phyloP scores from a whole-genome alignment of 2,888 invertebrate genomes.

The Philaethria dido region DNA sequence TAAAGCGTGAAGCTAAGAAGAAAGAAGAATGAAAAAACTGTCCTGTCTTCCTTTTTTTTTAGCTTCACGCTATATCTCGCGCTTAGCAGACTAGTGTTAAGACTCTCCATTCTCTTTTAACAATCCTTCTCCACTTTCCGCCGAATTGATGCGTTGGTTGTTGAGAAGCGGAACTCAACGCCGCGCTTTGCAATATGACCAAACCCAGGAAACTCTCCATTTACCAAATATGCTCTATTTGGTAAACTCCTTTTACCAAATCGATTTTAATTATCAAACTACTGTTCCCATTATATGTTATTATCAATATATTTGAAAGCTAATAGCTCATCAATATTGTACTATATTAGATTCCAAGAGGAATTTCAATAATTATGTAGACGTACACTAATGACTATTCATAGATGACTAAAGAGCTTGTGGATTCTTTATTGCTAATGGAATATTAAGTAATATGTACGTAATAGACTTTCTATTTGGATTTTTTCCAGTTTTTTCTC shows the following conservation, averaged over 20 bases:
- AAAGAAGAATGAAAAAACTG: too few relatives aligned
- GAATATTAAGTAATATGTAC: neutral
- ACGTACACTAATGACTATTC: slow-evolving; percentile 27
- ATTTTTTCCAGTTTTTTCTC: neutral
- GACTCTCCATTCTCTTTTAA: too few relatives aligned
- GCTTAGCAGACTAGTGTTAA: too few relatives aligned
- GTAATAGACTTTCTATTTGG: neutral
- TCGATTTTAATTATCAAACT: neutral
- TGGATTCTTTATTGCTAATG: neutral
- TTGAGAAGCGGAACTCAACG: too few relatives aligned
- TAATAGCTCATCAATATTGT: slow-evolving; percentile 8
- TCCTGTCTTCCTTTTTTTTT: too few relatives aligned
- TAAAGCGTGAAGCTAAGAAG: too few relatives aligned
- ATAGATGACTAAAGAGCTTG: slow-evolving; percentile 1
- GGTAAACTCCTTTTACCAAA: neutral
- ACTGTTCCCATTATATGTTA: neutral
- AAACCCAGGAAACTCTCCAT: too few relatives aligned
- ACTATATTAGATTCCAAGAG: slow-evolving; percentile 8
- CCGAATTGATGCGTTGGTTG: too few relatives aligned
- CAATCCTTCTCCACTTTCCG: too few relatives aligned
- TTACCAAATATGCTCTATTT: too few relatives aligned
- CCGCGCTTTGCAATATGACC: too few relatives aligned
- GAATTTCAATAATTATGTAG: slow-evolving; percentile 25
- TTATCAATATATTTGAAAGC: slow-evolving; percentile 5
- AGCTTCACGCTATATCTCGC: too few relatives aligned